Evolutionary conservation across 2,797 vertebrate genomes (phyloP).

Genomic region (Arctocebus calabarensis): DNA sequence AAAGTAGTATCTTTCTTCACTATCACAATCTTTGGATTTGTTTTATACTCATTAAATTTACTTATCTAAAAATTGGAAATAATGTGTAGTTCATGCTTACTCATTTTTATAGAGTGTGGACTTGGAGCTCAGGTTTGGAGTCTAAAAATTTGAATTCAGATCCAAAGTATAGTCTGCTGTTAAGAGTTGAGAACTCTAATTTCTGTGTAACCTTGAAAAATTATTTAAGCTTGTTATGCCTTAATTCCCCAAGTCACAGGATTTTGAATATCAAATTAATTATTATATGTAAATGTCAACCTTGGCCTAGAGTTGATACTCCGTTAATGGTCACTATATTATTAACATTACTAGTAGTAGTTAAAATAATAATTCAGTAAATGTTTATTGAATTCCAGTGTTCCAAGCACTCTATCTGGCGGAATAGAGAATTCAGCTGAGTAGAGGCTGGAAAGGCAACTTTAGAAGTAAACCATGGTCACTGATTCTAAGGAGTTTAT

Average conservation of each 20-base stretch:
- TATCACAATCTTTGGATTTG: background rate
- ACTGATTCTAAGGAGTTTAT: background rate
- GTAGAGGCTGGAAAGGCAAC: background rate
- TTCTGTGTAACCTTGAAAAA: conserved; percentile 39
- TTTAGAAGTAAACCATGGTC: conserved; percentile 2
- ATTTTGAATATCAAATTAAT: conserved; percentile 43
- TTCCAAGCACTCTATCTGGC: background rate
- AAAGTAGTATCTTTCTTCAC: background rate
- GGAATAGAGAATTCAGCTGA: background rate
- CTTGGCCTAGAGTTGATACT: background rate
- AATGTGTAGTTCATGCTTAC: background rate
- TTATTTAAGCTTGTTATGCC: background rate
- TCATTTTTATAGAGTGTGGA: background rate
- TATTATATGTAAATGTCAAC: background rate
- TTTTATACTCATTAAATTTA: background rate
- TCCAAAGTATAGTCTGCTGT: background rate
- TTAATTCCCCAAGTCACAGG: background rate
- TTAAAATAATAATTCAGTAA: background rate
- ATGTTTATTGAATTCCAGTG: background rate
- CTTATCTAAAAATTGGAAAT: background rate
- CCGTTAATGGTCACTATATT: background rate
- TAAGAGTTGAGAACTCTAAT: background rate
- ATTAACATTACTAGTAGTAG: background rate
- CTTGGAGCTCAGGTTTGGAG: background rate
- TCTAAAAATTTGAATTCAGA: conserved; percentile 10